Conservation (phyloP, 2,797 vertebrate species). For the Octomys mimax region DNA sequence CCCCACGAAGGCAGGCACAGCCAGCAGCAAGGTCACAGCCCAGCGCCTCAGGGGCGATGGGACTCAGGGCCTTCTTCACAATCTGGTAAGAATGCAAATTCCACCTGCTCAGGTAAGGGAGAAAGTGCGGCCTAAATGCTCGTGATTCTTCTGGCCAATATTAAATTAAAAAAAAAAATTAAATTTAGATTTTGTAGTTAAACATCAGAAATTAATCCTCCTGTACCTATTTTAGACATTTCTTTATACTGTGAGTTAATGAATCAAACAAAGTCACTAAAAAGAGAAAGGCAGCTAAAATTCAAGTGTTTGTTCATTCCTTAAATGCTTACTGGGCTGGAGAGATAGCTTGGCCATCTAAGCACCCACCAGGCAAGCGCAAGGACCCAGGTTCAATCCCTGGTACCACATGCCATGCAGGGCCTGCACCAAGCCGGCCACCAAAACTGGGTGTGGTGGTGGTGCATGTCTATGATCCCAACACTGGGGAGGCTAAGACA, state of each 20-base stretch:
- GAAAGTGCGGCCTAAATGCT: background rate
- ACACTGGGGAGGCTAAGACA: too few species aligned
- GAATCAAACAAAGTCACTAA: slow-evolving; percentile 8
- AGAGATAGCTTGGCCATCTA: too few species aligned
- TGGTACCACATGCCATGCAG: too few species aligned
- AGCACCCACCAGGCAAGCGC: too few species aligned
- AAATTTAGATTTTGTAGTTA: background rate
- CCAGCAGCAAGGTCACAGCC: background rate
- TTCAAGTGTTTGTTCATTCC: background rate
- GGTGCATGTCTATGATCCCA: too few species aligned
- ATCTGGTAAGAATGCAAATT: background rate
- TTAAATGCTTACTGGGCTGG: background rate
- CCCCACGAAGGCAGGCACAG: background rate
- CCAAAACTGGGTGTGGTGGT: too few species aligned
- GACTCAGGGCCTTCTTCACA: background rate
- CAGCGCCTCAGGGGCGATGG: background rate
- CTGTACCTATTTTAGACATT: background rate
- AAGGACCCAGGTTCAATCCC: too few species aligned
- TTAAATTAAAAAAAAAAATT: background rate
- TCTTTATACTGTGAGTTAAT: slow-evolving; percentile 28
- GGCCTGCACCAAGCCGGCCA: too few species aligned
- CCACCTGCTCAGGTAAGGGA: background rate
- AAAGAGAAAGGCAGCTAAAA: background rate
- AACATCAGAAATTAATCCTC: slow-evolving; percentile 32
- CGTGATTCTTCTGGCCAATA: background rate